Conservation (phyloP, 2,797 vertebrate genomes). For the Gymnoscopelus braueri region DNA sequence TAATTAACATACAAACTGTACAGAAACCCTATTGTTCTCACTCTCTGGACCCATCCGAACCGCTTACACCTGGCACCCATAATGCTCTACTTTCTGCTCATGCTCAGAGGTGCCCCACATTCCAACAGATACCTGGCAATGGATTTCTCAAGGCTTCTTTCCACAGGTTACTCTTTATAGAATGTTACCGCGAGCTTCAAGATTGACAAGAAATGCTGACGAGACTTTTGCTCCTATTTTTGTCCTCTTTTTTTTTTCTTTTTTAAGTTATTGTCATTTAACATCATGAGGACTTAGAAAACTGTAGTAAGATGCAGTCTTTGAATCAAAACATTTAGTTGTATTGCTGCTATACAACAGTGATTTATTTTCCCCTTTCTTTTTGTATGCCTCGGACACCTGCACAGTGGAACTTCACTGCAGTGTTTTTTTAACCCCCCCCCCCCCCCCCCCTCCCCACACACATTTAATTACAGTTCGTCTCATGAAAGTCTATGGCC, state of each 20-base stretch:
- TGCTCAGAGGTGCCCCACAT: not conserved
- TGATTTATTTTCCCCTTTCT: conserved; percentile 3
- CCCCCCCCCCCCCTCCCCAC: too few relatives aligned
- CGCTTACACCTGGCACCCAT: not conserved
- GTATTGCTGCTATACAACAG: conserved; percentile 44
- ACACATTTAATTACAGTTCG: not conserved
- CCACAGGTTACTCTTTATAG: not conserved
- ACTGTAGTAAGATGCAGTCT: conserved; percentile 29
- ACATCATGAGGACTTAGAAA: conserved; percentile 8
- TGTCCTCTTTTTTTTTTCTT: not conserved
- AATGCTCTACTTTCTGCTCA: not conserved
- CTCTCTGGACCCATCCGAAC: not conserved
- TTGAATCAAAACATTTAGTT: conserved; percentile 30
- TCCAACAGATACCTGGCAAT: conserved; percentile 9
- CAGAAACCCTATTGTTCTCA: not conserved
- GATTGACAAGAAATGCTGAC: not conserved
- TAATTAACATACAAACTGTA: not conserved
- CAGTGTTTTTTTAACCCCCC: too few relatives aligned
- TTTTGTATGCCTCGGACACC: not conserved
- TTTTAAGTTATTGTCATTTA: conserved; percentile 22
- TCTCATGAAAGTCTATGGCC: not conserved
- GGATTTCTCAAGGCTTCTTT: conserved; percentile 14
- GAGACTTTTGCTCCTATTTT: not conserved
- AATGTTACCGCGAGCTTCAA: not conserved
- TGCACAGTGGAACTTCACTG: not conserved